Conservation (phyloP, 2,888 invertebrate species). For the Terebella lapidaria region DNA sequence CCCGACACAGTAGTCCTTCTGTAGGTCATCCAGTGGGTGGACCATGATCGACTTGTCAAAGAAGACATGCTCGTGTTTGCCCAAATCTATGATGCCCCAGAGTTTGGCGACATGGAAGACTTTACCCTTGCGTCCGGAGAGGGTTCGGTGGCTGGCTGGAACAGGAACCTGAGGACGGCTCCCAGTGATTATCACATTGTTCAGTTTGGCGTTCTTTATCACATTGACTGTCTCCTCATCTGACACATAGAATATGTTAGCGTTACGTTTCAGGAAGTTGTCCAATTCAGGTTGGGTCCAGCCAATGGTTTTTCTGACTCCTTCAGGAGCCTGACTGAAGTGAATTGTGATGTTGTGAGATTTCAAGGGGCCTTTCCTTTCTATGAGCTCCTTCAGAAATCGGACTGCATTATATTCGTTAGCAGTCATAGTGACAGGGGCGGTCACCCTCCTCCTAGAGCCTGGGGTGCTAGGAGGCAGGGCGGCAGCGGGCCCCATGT, state of each 20-base stretch:
- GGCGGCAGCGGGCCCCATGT: background rate
- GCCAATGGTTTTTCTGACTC: constrained; percentile 48
- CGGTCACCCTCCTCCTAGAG: constrained; percentile 7
- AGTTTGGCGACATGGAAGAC: constrained; percentile 53
- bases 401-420: constrained; percentile 54
- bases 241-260: constrained; percentile 44
- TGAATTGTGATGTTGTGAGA: constrained; percentile 41
- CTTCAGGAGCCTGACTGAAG: constrained; percentile 48
- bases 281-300: constrained; percentile 49
- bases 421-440: constrained; percentile 51
- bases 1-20: constrained; percentile 47
- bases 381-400: constrained; percentile 51
- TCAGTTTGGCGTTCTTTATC: constrained; percentile 45
- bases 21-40: constrained; percentile 48
- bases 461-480: constrained; percentile 10
- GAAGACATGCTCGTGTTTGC: constrained; percentile 54
- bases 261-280: constrained; percentile 45
- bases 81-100: constrained; percentile 54
- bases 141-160: constrained; percentile 27
- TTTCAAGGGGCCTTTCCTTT: constrained; percentile 46
- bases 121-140: constrained; percentile 43
- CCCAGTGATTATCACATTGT: constrained; percentile 50
- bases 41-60: constrained; percentile 51
- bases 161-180: constrained; percentile 33
- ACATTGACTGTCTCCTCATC: constrained; percentile 47